phyloP scores from a whole-genome alignment of 2,797 vertebrate genomes.

The Poecilia picta region DNA sequence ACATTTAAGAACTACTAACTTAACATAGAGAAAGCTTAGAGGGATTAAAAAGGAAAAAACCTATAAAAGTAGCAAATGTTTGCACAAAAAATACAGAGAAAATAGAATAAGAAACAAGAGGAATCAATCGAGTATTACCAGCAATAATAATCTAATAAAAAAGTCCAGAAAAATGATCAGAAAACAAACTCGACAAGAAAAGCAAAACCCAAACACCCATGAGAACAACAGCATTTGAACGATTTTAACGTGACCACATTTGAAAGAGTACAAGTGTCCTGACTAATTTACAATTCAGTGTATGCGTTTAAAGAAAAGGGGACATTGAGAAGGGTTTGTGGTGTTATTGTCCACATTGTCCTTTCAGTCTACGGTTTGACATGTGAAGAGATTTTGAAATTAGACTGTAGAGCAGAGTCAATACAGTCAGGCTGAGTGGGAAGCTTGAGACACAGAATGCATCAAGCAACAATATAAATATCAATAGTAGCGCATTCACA shows the following conservation, averaged over 20 bases:
- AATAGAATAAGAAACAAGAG: background rate
- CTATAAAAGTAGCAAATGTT: background rate
- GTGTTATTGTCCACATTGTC: constrained; percentile 18
- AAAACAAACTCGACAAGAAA: background rate
- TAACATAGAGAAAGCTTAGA: background rate
- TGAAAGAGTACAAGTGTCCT: background rate
- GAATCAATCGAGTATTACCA: background rate
- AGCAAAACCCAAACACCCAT: background rate
- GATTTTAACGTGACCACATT: background rate
- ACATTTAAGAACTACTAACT: background rate
- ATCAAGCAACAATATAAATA: background rate
- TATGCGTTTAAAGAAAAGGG: background rate
- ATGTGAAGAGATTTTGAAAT: background rate
- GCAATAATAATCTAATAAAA: background rate
- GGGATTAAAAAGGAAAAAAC: background rate
- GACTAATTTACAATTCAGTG: background rate
- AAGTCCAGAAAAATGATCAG: background rate
- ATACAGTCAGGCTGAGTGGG: background rate
- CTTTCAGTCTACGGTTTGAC: constrained; percentile 24
- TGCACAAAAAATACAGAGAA: background rate
- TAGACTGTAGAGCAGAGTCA: background rate
- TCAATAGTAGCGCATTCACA: background rate
- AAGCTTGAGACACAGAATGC: background rate
- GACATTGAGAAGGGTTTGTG: background rate
- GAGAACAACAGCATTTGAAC: background rate